Percentiles rank a stretch among this genome's conserved stretches.
Conservation (phyloP, 2,797 vertebrate species). For the Rhabdophis nuchalis region DNA sequence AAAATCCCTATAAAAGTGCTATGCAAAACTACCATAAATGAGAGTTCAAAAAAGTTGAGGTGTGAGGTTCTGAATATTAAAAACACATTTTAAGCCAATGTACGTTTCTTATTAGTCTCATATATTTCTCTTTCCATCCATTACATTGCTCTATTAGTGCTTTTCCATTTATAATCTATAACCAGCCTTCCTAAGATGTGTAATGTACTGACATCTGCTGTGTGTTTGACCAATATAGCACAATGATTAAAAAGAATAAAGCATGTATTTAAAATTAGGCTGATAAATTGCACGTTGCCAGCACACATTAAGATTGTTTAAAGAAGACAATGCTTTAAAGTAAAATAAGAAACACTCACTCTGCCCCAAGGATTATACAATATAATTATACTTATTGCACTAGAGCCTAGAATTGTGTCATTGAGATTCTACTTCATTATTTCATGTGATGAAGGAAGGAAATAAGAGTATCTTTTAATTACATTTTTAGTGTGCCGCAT, state of each 20-base stretch:
- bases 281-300: neutral
- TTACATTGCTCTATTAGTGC: neutral
- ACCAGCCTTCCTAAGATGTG: slow-evolving; percentile 48
- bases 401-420: neutral
- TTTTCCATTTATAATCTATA: slow-evolving; percentile 31
- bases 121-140: slow-evolving; percentile 1
- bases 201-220: slow-evolving; percentile 68
- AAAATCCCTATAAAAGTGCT: neutral
- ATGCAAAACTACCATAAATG: neutral
- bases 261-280: neutral
- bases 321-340: neutral
- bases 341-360: slow-evolving; percentile 7
- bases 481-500: neutral
- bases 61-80: neutral
- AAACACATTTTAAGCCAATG: accelerated
- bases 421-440: neutral
- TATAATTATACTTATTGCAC: neutral
- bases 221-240: slow-evolving; percentile 51
- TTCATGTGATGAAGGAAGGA: neutral
- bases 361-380: neutral
- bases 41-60: slow-evolving; percentile 30
- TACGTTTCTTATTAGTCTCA: neutral
- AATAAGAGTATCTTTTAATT: neutral
- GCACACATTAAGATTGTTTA: neutral
- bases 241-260: neutral